Evolutionary conservation across 2,113 vertebrate species (phyloP), one percentile per base, ranked within the genome.

Genomic region (Rhegmatorhina hoffmannsi): DNA sequence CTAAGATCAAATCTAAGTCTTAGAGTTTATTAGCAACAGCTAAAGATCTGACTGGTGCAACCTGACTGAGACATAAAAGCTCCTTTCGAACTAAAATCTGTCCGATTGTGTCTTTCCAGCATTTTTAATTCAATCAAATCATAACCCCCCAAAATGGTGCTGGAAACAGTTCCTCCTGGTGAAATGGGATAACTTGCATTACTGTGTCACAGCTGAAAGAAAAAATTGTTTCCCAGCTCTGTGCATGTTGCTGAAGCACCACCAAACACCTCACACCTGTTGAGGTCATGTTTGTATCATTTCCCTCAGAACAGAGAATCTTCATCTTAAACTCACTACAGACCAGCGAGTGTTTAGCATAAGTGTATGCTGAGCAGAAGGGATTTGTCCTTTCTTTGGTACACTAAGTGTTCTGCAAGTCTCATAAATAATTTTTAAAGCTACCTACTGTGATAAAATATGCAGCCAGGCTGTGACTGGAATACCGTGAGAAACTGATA

Each of bases 391-490:
- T 87, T 87, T 87, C 84, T 83, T 87, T 87, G 70, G 84, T 95
- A 89, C 70, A 87, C 81, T 89, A 96, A 95, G 36, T 85, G 74
- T 62, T 95, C 84, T 91, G 75, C 68, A 88, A 85, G 53, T 55
- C 87, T 92, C 92, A 95, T 95, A 95, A 95, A 92, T 92, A 95
- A 94, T 87, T 93, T 96, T 95, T 70, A 88, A 80, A 95, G 82
- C 40, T 69, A 77, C 78, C 70, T 83, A 38, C 81, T 73, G 50
- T 56, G 82, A 91, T 85, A 80, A 95, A 94, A 91, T 77, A 95
- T 63, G 47, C 59, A 94, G 55, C 23, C 14, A 50, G 63, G 11
- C 26, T 52, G 78, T 86, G 91, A 69, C 55, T 86, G 23, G 72
- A 94, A 85, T 93, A 43, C 44, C 4, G 1, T 70, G 72, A 94